Evolutionary conservation across 2,797 vertebrate genomes (phyloP).

Genomic region (Stomatorhinus walkeri): DNA sequence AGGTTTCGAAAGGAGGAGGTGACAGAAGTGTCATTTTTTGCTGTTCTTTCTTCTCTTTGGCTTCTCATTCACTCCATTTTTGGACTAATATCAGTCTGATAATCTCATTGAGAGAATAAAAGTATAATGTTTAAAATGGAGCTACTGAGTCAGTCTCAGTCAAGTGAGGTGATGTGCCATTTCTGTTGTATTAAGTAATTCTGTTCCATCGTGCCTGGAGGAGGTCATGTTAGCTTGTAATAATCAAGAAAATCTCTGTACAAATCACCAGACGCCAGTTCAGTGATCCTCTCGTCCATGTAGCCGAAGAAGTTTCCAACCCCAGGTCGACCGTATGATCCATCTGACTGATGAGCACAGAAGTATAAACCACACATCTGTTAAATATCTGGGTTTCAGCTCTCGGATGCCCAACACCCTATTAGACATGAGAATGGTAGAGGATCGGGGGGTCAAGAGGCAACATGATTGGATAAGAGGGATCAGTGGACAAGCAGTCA

Average conservation of each 20-base stretch:
- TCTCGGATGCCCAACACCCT: constrained; percentile 33
- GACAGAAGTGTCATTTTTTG: constrained; percentile 6
- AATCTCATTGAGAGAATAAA: background rate
- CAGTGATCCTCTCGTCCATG: background rate
- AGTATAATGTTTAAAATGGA: background rate
- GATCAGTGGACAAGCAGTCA: background rate
- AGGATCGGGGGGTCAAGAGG: background rate
- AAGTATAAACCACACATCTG: constrained; percentile 43
- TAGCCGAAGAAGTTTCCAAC: constrained; percentile 57
- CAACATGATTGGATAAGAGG: background rate
- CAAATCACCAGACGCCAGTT: background rate
- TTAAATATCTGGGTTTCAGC: constrained; percentile 31
- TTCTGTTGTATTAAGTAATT: background rate
- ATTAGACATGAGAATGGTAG: constrained; percentile 30
- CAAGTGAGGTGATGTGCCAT: background rate
- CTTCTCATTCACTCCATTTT: constrained; percentile 8
- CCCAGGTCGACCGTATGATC: constrained; percentile 55
- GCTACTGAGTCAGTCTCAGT: background rate
- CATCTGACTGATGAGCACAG: constrained; percentile 47
- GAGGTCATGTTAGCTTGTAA: background rate
- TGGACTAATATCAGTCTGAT: background rate
- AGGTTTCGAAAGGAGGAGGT: constrained; percentile 33
- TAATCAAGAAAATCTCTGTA: background rate
- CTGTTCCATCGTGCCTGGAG: background rate
- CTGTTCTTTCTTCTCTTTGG: background rate